Evolutionary conservation across 1,140 invertebrate genomes (phyloP).

Genomic region (Conus ventricosus): DNA sequence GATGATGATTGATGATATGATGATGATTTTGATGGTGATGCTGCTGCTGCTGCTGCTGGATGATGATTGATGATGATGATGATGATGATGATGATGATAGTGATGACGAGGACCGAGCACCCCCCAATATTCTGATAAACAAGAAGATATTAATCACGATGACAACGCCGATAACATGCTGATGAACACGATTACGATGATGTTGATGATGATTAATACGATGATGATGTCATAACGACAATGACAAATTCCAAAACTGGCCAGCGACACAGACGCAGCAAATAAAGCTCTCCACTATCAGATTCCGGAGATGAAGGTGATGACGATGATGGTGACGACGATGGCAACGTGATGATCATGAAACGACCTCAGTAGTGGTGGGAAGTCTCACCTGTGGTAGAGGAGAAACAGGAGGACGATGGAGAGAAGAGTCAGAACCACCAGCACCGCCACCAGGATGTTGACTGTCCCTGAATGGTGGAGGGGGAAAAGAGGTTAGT

Average conservation of each 20-base stretch:
- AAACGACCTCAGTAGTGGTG: no score
- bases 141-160: background rate
- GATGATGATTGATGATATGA: conserved; percentile 28
- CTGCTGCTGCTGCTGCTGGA: background rate
- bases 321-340: background rate
- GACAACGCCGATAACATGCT: no score
- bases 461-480: background rate
- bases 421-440: background rate
- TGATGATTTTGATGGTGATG: conserved; percentile 30
- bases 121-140: background rate
- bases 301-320: background rate
- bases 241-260: background rate
- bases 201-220: conserved; percentile 28
- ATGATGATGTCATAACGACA: background rate
- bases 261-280: background rate
- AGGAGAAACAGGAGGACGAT: background rate
- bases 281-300: background rate
- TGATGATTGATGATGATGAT: background rate
- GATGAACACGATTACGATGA: background rate
- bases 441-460: background rate
- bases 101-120: background rate
- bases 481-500: background rate
- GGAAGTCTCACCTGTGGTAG: conserved; percentile 4
- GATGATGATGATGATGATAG: background rate
- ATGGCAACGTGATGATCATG: no score